Base-by-base conservation (phyloP, 2,888 invertebrate genomes). In the Aporophyla nigra region DNA sequence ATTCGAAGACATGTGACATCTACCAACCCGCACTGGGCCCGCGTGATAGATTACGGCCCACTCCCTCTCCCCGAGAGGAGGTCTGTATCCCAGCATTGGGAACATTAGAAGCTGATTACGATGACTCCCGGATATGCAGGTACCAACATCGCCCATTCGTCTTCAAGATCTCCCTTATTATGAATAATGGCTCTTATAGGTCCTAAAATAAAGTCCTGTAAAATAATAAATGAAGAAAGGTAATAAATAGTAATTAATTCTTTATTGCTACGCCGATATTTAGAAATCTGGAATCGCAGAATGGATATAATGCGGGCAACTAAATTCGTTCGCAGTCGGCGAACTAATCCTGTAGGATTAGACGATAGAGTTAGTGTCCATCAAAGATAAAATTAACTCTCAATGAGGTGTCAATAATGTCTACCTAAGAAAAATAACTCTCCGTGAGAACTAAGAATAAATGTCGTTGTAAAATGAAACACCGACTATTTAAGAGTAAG, bases 221-320 rank as follows among this genome's bases (percentile, higher is more conserved):
- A 24, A 63, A 24, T 54, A 4, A 12, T 33, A 21, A 33, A 61
- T 33, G 19, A 33, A 61, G 2, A 9, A n/a, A 62, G 5, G 62
- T 40, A 24, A 46, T 16, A 24, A 27, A 24, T 66, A 21, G 10
- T 9, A 14, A 1, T 27, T 4, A 24, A 49, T 63, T 75, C 10
- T 75, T 46, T n/a, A 46, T 24, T n/a, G 5, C 43, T 49, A 19
- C 14, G 14, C 43, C n/a, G 16, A 24, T 14, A 40, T 62, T 54
- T 5, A 67, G 49, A 24, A 10, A 40, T 51, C 7, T 70, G 21
- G 7, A 46, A 82, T 0, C 56, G 33, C 16, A 49, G 3, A 16
- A 40, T 61, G 19, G 14, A 40, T 40, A 12, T 49, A 79, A 56
- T 81, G 78, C 78, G 82, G 78, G 78, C 46, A 40, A 19, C 6